Base-by-base conservation (phyloP, 2,113 vertebrate genomes). In the Callipepla squamata region DNA sequence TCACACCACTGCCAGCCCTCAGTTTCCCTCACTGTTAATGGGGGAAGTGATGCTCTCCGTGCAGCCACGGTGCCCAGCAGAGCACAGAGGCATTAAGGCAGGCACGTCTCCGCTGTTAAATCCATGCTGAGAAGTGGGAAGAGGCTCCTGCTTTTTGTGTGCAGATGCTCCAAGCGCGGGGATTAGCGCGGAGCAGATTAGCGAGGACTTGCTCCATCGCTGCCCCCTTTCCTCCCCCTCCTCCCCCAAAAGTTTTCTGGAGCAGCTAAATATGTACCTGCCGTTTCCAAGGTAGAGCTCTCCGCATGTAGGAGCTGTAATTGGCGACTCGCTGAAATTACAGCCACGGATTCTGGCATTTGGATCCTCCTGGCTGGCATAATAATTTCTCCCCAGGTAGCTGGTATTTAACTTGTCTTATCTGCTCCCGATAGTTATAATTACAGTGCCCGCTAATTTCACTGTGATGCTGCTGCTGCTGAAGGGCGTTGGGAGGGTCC, bases 401-500 rank as follows among this genome's bases (percentile, higher is more conserved):
- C 93, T 97, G 96, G 88, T 97, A 97, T 97, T 98, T 98, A 97
- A 97, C 97, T 97, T 95, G 96, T 97, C 95, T 96, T 92, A 77
- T 93, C 93, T 97, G 94, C 80, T 95, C 80, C 89, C 80, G 91
- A 97, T 97, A 93, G 91, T 96, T 97, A 79, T 96, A 97, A 97
- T 97, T 96, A 96, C 82, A 80, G 73, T 91, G 92, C 96, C 96
- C 93, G 34, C 72, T 91, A 95, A 94, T 97, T 98, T 96, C 87
- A 11, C 82, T 62, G 82, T 70, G 30, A 78, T 73, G 44, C 44
- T 12, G 91, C 90, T 90, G 88, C 76, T 50, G 10, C 65, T 47
- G 87, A 76, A 94, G 79, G 62, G 90, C 53, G 78, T 75, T 58
- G 77, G 63, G 63, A 68, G 68, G 50, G 72, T 3, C 87, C 51